These are phyloP conservation scores for Apeltes quadracus DNA, from an alignment of 2,113 vertebrate species.

Conservation along the genomic window DNA sequence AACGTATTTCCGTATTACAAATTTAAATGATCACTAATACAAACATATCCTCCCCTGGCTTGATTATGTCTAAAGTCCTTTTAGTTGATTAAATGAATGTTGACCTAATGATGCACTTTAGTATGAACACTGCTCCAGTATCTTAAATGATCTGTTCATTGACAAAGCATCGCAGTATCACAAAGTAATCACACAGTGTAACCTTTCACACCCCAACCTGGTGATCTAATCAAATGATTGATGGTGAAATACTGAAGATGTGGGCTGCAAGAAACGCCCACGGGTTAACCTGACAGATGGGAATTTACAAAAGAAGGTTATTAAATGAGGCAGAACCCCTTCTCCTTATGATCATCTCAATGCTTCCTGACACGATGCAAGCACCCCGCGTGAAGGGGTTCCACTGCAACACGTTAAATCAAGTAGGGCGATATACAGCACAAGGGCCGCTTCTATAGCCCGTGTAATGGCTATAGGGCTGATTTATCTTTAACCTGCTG, in stretches of 20 bases:
- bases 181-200: background rate
- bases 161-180: background rate
- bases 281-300: background rate
- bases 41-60: background rate
- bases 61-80: background rate
- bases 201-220: too few species aligned
- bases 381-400: background rate
- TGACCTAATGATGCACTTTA: background rate
- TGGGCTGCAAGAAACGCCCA: background rate
- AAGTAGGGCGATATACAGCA: too few species aligned
- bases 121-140: background rate
- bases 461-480: background rate
- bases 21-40: background rate
- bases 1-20: background rate
- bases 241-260: background rate
- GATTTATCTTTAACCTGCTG: slow-evolving; percentile 40
- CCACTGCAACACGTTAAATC: background rate
- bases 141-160: background rate
- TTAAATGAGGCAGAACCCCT: background rate
- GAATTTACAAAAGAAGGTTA: background rate
- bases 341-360: background rate
- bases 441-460: background rate
- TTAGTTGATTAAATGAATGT: background rate
- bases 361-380: background rate
- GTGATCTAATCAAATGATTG: background rate